Conservation (phyloP, 2,113 vertebrate genomes). For the Isurus oxyrinchus region DNA sequence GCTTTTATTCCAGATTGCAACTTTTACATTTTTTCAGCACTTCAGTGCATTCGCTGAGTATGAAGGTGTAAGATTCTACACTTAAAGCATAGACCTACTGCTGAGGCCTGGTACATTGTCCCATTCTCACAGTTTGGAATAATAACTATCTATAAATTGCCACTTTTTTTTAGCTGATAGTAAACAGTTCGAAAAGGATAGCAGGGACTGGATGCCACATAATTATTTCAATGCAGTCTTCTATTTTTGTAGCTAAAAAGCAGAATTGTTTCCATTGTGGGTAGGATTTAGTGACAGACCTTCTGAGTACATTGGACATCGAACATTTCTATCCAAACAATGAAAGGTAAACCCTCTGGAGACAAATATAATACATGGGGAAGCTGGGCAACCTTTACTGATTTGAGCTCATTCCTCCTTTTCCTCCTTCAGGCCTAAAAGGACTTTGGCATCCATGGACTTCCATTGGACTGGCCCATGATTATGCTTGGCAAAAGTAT, state of each 20-base stretch:
- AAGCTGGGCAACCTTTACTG: too few relatives aligned
- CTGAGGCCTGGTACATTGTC: neutral
- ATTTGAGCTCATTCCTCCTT: neutral
- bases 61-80: neutral
- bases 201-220: neutral
- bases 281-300: neutral
- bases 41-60: neutral
- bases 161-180: neutral
- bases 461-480: too few relatives aligned
- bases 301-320: neutral
- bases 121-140: neutral
- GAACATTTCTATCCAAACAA: too few relatives aligned
- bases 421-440: too few relatives aligned
- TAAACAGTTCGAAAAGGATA: neutral
- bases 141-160: neutral
- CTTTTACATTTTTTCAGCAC: neutral
- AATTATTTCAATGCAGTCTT: neutral
- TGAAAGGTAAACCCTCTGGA: neutral
- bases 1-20: neutral
- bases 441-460: too few relatives aligned
- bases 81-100: neutral
- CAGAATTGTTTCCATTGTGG: neutral
- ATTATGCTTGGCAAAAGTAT: too few relatives aligned
- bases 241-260: neutral
- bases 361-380: neutral